Evolutionary conservation across 2,113 vertebrate genomes (phyloP).

Genomic region (Pterocles burchelli): DNA sequence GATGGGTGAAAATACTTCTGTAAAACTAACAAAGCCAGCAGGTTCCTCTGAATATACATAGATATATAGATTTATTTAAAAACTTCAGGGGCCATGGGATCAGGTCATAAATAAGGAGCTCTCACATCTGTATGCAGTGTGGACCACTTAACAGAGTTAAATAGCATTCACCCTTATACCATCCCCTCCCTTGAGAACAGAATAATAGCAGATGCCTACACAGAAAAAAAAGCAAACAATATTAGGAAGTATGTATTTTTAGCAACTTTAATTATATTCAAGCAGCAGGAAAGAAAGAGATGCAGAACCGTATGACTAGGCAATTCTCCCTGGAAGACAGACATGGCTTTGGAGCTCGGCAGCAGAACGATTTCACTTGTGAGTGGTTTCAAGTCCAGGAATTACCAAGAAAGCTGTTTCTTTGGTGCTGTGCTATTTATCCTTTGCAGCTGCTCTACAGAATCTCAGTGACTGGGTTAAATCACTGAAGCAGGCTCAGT

Average conservation of each 20-base stretch:
- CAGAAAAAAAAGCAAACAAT: background rate
- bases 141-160: background rate
- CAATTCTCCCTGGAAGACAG: slow-evolving; percentile 7
- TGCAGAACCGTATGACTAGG: background rate
- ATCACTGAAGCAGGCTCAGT: background rate
- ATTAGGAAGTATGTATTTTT: slow-evolving; percentile 45
- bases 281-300: slow-evolving; percentile 39
- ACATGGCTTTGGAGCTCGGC: background rate
- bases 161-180: background rate
- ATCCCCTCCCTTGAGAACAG: background rate
- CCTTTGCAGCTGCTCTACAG: background rate
- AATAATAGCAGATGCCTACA: background rate
- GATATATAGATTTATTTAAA: background rate
- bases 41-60: background rate
- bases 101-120: background rate
- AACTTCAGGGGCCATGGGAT: background rate
- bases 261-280: slow-evolving; percentile 58
- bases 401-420: background rate
- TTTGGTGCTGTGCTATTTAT: fast-evolving
- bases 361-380: background rate
- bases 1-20: background rate
- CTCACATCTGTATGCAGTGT: background rate
- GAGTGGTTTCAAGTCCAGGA: background rate
- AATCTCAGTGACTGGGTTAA: background rate
- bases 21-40: background rate